Conservation (phyloP, 2,888 invertebrate genomes). For the Drosophila paranaensis region DNA sequence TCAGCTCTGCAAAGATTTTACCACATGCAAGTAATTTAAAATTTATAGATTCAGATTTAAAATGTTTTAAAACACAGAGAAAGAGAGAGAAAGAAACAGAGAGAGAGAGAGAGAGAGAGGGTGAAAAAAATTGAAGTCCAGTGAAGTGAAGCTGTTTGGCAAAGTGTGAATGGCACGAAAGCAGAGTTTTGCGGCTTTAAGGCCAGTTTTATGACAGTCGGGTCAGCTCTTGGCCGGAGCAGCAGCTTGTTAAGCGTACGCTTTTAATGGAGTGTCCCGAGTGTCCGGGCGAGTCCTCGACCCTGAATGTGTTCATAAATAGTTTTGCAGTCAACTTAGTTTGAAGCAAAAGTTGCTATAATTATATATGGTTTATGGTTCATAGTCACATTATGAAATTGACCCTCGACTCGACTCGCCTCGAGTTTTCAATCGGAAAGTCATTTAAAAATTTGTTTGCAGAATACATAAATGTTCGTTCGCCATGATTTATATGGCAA, state of each 20-base stretch:
- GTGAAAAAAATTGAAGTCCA: neutral
- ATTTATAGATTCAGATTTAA: slow-evolving; percentile 61
- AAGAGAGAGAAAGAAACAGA: neutral
- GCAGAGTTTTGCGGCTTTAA: slow-evolving; percentile 46
- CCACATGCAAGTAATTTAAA: slow-evolving; percentile 58
- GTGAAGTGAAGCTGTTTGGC: slow-evolving; percentile 15
- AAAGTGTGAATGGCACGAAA: slow-evolving; percentile 40
- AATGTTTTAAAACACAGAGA: slow-evolving; percentile 37
- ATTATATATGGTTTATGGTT: neutral
- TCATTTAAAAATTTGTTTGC: neutral
- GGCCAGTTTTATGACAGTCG: slow-evolving; percentile 36
- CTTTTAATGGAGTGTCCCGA: slow-evolving; percentile 45
- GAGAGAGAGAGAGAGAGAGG: neutral
- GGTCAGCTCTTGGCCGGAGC: slow-evolving; percentile 30
- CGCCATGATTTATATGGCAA: neutral
- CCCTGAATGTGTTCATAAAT: neutral
- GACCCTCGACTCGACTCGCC: neutral
- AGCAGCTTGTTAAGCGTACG: neutral
- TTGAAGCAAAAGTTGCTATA: neutral
- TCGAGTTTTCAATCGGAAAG: neutral
- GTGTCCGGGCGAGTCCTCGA: slow-evolving; percentile 15
- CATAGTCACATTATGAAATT: neutral
- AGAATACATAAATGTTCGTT: neutral
- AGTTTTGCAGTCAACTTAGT: neutral
- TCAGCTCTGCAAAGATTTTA: slow-evolving; percentile 50